phyloP scores from a whole-genome alignment of 2,113 vertebrate genomes.

The Nansenia antarctica region DNA sequence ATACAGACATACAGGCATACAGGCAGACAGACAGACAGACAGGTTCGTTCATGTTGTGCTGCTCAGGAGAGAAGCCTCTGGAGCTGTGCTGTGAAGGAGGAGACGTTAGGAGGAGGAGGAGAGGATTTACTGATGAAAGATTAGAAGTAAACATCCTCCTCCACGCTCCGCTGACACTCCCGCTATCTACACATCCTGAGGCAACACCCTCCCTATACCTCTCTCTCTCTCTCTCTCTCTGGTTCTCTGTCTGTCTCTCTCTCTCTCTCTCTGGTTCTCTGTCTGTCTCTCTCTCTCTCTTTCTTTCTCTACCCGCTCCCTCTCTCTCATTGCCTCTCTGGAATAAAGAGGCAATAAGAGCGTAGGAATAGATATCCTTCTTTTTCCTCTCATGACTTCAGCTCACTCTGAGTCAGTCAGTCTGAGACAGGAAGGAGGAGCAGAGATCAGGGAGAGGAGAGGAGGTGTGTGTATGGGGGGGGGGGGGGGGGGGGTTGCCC shows the following conservation, averaged over 20 bases:
- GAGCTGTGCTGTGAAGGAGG: too few relatives aligned
- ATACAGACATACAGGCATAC: not conserved
- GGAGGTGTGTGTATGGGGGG: conserved; percentile 16
- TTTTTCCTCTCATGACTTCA: conserved; percentile 66
- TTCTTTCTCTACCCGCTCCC: conserved; percentile 22
- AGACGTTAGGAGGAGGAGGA: not conserved
- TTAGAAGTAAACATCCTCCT: not conserved
- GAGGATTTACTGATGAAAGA: too few relatives aligned
- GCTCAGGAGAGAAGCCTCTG: not conserved
- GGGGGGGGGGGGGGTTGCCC: not conserved
- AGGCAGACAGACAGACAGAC: not conserved
- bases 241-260: conserved; percentile 21
- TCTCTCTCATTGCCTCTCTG: conserved; percentile 35
- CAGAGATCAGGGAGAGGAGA: conserved; percentile 45
- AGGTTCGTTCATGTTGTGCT: not conserved
- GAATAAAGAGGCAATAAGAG: conserved; percentile 30
- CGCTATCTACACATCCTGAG: not conserved
- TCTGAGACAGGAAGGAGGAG: conserved; percentile 33
- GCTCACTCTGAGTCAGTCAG: conserved; percentile 63
- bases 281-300: not conserved
- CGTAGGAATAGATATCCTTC: conserved; percentile 54
- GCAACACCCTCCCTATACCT: too few relatives aligned
- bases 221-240: not conserved
- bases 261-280: too few relatives aligned
- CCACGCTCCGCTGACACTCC: conserved; percentile 13